Conservation (phyloP, 2,113 vertebrate genomes). For the Peromyscus californicus region DNA sequence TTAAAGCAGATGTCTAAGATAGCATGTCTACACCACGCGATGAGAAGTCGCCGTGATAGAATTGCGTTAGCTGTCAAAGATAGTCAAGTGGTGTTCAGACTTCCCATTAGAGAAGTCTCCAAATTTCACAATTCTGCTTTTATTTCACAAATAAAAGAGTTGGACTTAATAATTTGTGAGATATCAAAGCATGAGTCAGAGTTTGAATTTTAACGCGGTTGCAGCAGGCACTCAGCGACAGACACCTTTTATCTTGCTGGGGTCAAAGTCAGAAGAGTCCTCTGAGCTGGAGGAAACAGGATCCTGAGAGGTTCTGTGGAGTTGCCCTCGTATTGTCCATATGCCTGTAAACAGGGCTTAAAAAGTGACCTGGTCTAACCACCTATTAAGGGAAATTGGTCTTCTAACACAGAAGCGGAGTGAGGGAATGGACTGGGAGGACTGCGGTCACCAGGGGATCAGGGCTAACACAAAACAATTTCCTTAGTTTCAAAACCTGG, state of each 20-base stretch:
- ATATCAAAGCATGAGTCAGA: background rate
- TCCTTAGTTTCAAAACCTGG: background rate
- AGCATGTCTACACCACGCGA: fast-evolving
- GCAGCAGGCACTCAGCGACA: background rate
- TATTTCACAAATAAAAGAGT: background rate
- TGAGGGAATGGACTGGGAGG: background rate
- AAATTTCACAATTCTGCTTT: background rate
- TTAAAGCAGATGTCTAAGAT: background rate
- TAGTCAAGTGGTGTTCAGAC: background rate
- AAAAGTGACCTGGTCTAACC: background rate
- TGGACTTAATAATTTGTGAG: background rate
- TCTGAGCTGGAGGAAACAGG: background rate
- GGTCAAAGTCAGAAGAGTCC: background rate
- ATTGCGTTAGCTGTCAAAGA: background rate
- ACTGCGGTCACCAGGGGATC: background rate
- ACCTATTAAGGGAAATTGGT: background rate
- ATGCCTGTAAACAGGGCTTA: background rate
- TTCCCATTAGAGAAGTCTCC: background rate
- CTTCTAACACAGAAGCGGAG: background rate
- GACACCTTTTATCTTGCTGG: background rate
- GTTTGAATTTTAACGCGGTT: background rate
- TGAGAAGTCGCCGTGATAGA: background rate
- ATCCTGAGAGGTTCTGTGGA: background rate
- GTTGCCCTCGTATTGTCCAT: background rate
- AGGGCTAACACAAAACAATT: background rate